Percentiles rank a stretch among this genome's conserved stretches.
Conservation (phyloP, 35 echinoderm and acorn worm genomes). For the Amphiura filiformis region DNA sequence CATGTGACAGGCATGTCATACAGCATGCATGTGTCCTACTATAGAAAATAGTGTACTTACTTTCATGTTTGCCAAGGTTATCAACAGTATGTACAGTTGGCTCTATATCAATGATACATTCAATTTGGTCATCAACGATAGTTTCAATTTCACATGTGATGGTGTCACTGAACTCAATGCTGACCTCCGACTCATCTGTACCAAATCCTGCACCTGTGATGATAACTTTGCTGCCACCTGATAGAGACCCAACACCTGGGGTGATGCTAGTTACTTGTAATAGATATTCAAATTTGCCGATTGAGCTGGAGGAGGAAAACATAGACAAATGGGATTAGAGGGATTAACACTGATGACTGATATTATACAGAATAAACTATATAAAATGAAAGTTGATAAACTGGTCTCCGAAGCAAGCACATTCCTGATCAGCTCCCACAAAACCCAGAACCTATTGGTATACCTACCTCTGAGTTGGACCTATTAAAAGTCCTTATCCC, state of each 20-base stretch:
- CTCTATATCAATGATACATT: not conserved
- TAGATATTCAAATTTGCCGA: constrained; percentile 17
- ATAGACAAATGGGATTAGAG: not conserved
- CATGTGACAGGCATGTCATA: no score
- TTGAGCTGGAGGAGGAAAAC: not conserved
- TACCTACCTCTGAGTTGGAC: no score
- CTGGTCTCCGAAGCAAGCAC: no score
- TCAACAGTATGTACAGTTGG: constrained; percentile 15
- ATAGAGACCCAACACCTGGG: constrained; percentile 47
- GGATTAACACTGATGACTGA: not conserved
- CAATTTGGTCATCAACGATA: constrained; percentile 17
- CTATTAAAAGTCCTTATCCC: no score
- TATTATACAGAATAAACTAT: no score
- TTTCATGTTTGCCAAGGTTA: constrained; percentile 55
- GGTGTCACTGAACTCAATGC: constrained; percentile 30
- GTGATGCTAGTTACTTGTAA: constrained; percentile 40
- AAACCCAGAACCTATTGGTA: no score
- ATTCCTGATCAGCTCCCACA: no score
- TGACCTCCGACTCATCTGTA: constrained; percentile 1
- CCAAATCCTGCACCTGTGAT: constrained; percentile 67
- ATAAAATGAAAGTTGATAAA: not conserved
- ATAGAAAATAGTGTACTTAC: constrained; percentile 48
- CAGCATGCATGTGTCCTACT: no score
- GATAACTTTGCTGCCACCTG: constrained; percentile 42
- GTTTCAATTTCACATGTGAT: constrained; percentile 23